These are phyloP conservation scores for Blastobasis lacticolella DNA, from an alignment of 2,888 invertebrate species.

Conservation along the genomic window DNA sequence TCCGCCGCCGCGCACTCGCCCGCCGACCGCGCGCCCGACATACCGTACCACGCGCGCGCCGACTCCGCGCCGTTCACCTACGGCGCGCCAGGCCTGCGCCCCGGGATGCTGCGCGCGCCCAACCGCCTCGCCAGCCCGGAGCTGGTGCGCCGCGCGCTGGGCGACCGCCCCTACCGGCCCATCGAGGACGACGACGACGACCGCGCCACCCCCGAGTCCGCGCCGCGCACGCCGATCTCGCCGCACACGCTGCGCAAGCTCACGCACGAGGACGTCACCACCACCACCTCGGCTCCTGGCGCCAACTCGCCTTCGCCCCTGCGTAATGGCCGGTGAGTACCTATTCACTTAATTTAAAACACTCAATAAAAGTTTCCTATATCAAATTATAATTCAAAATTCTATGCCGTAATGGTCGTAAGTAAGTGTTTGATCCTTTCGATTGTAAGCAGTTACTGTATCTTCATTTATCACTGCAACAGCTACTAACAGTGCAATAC, in stretches of 20 bases:
- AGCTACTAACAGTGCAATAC: no score
- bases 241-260: constrained; percentile 53
- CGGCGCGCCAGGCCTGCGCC: constrained; percentile 77
- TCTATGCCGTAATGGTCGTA: no score
- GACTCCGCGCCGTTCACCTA: constrained; percentile 93
- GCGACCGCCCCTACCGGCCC: constrained; percentile 47
- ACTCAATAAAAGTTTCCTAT: no score
- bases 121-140: constrained; percentile 88
- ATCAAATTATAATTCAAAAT: no score
- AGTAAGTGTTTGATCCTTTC: not conserved
- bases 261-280: constrained; percentile 56
- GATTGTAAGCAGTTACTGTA: not conserved
- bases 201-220: constrained; percentile 46
- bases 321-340: constrained; percentile 58
- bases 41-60: constrained; percentile 93
- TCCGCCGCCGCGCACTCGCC: constrained; percentile 83
- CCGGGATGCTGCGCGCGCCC: constrained; percentile 80
- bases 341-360: no score
- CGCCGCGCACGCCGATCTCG: constrained; percentile 41
- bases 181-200: constrained; percentile 59
- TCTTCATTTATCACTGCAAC: no score
- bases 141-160: constrained; percentile 83
- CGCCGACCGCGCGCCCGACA: constrained; percentile 71
- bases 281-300: constrained; percentile 35
- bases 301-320: constrained; percentile 37